phyloP scores from a whole-genome alignment of 2,113 vertebrate species.

The Bostrychus sinensis region DNA sequence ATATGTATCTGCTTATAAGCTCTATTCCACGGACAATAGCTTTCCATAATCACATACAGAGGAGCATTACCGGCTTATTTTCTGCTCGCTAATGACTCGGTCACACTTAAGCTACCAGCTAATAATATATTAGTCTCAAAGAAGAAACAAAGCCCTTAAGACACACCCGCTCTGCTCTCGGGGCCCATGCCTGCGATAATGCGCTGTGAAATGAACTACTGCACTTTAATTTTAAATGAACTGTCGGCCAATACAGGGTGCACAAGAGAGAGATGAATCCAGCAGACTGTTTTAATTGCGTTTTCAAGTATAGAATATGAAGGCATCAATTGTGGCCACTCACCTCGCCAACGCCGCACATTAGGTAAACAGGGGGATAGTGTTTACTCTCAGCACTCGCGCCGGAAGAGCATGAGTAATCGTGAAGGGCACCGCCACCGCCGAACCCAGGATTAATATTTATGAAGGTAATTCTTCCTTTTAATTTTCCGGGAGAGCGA shows the following conservation, averaged over 20 bases:
- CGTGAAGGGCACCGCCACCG: conserved; percentile 64
- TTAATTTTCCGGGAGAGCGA: conserved; percentile 51
- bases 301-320: conserved; percentile 57
- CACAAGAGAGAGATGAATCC: conserved; percentile 48
- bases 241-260: background rate
- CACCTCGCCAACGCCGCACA: conserved; percentile 58
- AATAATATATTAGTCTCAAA: conserved; percentile 38
- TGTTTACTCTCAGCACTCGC: conserved; percentile 69
- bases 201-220: conserved; percentile 62
- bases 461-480: conserved; percentile 66
- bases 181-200: conserved; percentile 31
- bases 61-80: conserved; percentile 49
- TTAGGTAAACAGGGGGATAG: conserved; percentile 65
- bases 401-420: conserved; percentile 60
- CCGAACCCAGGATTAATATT: conserved; percentile 68
- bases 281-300: conserved; percentile 61
- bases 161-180: conserved; percentile 21
- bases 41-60: conserved; percentile 25
- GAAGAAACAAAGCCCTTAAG: conserved; percentile 13
- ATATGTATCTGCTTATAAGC: too few relatives aligned
- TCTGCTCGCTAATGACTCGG: conserved; percentile 50
- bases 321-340: conserved; percentile 68
- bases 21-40: conserved; percentile 26
- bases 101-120: conserved; percentile 54
- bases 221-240: conserved; percentile 53